These are phyloP conservation scores for Sparus aurata DNA, from an alignment of 2,797 vertebrate species.

Conservation along the genomic window DNA sequence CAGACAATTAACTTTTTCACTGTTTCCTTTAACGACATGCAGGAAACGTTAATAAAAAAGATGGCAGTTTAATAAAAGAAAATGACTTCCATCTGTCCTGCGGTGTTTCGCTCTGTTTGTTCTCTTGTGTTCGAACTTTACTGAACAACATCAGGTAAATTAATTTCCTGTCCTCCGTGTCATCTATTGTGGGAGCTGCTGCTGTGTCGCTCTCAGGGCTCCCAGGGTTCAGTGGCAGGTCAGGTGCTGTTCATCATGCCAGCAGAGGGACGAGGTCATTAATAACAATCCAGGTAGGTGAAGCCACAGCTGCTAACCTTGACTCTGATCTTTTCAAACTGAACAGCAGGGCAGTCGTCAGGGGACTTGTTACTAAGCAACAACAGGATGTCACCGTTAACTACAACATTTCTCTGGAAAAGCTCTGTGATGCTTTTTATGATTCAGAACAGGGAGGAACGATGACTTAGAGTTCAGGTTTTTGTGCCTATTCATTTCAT, in stretches of 20 bases:
- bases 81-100: too few species aligned
- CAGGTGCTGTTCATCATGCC: not conserved
- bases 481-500: not conserved
- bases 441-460: not conserved
- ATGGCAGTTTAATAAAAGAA: not conserved
- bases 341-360: not conserved
- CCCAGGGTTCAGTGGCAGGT: conserved; percentile 12
- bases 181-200: not conserved
- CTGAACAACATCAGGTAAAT: not conserved
- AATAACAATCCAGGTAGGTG: conserved; percentile 29
- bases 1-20: not conserved
- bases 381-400: conserved; percentile 22
- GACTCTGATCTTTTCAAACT: conserved; percentile 26
- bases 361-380: conserved; percentile 42
- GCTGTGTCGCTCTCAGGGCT: not conserved
- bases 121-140: not conserved
- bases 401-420: not conserved
- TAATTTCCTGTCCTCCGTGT: not conserved
- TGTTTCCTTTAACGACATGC: conserved; percentile 21
- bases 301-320: conserved; percentile 31
- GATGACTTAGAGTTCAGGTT: not conserved
- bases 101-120: not conserved
- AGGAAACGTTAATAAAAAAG: not conserved
- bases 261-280: conserved; percentile 15
- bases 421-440: not conserved